A percentile compares a stretch with the other conserved stretches of the same genome.
phyloP scores from a whole-genome alignment of 1,140 invertebrate genomes.

The Cephus cinctus region DNA sequence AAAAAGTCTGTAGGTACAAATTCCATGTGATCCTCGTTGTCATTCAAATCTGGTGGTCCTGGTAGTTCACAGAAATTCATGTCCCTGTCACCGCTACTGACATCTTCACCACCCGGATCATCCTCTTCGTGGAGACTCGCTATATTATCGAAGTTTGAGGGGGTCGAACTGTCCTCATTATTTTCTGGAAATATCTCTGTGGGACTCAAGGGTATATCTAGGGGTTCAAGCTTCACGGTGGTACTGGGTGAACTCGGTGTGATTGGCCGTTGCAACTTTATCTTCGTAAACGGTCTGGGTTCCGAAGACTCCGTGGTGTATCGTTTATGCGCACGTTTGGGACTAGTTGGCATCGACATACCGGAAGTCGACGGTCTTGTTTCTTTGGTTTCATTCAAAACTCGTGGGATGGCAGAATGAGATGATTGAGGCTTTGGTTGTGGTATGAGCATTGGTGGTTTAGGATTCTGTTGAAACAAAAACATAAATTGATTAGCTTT shows the following conservation, averaged over 20 bases:
- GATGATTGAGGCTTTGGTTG: slow-evolving; percentile 35
- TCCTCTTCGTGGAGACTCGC: slow-evolving; percentile 46
- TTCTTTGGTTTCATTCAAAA: slow-evolving; percentile 39
- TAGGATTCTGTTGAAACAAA: slow-evolving; percentile 30
- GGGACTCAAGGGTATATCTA: slow-evolving; percentile 49
- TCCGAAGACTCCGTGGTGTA: slow-evolving; percentile 33
- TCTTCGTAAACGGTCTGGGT: slow-evolving; percentile 41
- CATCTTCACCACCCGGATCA: slow-evolving; percentile 42
- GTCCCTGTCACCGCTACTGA: slow-evolving; percentile 23
- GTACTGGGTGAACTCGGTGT: slow-evolving; percentile 32
- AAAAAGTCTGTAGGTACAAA: slow-evolving; percentile 54
- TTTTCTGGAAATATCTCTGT: slow-evolving; percentile 40
- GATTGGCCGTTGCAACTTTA: slow-evolving; percentile 41
- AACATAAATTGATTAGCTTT: too few relatives aligned
- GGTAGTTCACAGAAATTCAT: slow-evolving; percentile 37
- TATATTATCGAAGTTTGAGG: slow-evolving; percentile 17
- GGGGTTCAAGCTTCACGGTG: slow-evolving; percentile 44
- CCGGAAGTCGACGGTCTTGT: slow-evolving; percentile 29
- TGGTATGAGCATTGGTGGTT: slow-evolving; percentile 41
- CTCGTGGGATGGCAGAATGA: slow-evolving; percentile 29
- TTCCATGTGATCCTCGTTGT: slow-evolving; percentile 51
- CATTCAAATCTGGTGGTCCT: slow-evolving; percentile 39
- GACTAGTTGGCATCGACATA: slow-evolving; percentile 32
- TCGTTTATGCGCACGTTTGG: slow-evolving; percentile 46
- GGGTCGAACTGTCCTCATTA: slow-evolving; percentile 29